These are phyloP conservation scores for Helicoverpa assulta DNA, from an alignment of 2,888 invertebrate species.

Conservation along the genomic window DNA sequence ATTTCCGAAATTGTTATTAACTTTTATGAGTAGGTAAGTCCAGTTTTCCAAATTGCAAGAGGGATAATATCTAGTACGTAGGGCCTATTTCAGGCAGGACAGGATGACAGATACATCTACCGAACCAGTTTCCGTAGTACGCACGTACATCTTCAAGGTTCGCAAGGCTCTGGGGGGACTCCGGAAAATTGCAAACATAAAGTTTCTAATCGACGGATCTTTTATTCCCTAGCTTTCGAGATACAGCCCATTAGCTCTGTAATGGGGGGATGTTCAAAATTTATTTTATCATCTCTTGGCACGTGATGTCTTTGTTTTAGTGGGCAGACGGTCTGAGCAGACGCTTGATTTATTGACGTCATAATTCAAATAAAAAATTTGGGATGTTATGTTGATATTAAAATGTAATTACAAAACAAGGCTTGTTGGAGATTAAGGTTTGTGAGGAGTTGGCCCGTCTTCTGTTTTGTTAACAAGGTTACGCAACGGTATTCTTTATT, in stretches of 20 bases:
- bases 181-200: conserved; percentile 89
- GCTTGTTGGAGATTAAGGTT: conserved; percentile 14
- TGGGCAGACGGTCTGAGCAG: conserved; percentile 64
- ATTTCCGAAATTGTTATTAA: background rate
- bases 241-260: conserved; percentile 89
- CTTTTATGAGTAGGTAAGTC: background rate
- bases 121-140: conserved; percentile 51
- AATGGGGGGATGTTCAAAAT: conserved; percentile 88
- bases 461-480: background rate
- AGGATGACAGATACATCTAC: conserved; percentile 4
- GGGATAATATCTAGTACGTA: background rate
- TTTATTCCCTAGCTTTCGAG: conserved; percentile 88
- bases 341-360: conserved; percentile 67
- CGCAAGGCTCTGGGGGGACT: conserved; percentile 71
- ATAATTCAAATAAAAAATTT: conserved; percentile 59
- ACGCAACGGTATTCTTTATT: background rate
- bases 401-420: conserved; percentile 57
- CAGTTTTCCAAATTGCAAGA: background rate
- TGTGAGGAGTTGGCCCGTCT: background rate
- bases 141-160: conserved; percentile 71
- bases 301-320: conserved; percentile 88
- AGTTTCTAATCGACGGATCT: conserved; percentile 90
- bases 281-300: conserved; percentile 89
- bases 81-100: conserved; percentile 3
- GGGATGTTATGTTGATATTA: conserved; percentile 51